Base-by-base conservation (phyloP, 1,140 invertebrate species). In the Neelides sp. region DNA sequence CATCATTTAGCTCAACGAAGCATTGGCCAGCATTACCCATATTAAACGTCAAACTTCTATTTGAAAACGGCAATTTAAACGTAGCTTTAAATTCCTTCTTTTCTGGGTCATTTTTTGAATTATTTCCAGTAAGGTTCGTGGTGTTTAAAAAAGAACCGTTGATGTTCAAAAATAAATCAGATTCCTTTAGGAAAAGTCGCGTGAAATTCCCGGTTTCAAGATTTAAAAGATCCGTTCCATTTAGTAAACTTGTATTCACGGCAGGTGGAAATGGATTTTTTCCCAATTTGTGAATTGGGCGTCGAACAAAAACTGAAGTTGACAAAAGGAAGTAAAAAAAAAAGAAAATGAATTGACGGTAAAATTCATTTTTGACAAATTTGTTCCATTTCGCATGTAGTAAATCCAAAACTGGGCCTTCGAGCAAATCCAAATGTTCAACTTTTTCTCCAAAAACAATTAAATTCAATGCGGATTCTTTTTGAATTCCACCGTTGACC, bases 311-410 rank as follows among this genome's bases (percentile, higher is more conserved):
- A 58, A 85, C 86, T 4, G 86, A 74, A 24, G 90, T 66, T 5
- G 89, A 92, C 1, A 92, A 71, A 0, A 92, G 59, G 62, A 95
- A 96, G 68, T 95, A 95, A 27, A 84, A 76, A 1, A 80, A 75
- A 64, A 96, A 96, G 24, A 90, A 71, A 48, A 88, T 81, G 64
- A 96, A 93, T 64, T 92, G 84, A 7, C 83, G 73, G 64, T 94
- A 95, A 66, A 95, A 96, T 53, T 90, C 88, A 66, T 20, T 87
- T 69, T 92, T 92, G 1, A 92, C 88, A 70, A 95, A 98, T 0
- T 91, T 87, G 61, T 94, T 89, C 94, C 94, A 98, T 72, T 98
- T 98, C 0, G 91, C 91, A 65, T 94, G 83, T 7, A 98, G 67
- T 7, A 98, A 74, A 67, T 97, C 90, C 4, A 94, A 84, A 19